These are phyloP conservation scores for Rhineura floridana DNA, from an alignment of 2,113 vertebrate species.

Conservation along the genomic window DNA sequence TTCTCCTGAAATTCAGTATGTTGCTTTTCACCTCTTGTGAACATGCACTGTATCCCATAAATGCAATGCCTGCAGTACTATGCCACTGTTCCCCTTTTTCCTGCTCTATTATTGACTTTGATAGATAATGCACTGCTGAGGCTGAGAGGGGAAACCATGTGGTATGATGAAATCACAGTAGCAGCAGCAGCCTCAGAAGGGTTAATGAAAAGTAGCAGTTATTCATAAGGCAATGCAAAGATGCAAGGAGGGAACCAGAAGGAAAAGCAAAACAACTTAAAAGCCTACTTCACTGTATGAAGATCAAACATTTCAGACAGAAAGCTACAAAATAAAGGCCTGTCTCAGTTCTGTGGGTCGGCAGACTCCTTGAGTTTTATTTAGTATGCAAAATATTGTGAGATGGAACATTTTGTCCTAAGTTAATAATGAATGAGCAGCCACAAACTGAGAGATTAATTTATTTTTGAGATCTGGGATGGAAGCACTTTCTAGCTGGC, in stretches of 20 bases:
- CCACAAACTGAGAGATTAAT: conserved; percentile 24
- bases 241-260: conserved; percentile 15
- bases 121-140: neutral
- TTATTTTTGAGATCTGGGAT: conserved; percentile 50
- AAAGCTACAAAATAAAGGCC: conserved; percentile 10
- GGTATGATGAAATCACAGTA: neutral
- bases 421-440: conserved; percentile 51
- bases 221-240: conserved; percentile 6
- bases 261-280: conserved; percentile 11
- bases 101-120: neutral
- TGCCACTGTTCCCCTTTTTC: neutral
- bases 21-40: conserved; percentile 8
- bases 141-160: neutral
- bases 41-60: neutral
- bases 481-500: conserved; percentile 51
- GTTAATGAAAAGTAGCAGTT: conserved; percentile 15
- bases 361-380: conserved; percentile 3
- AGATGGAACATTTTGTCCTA: conserved; percentile 9
- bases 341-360: neutral
- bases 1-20: neutral
- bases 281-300: neutral
- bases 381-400: conserved; percentile 23
- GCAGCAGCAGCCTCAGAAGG: neutral
- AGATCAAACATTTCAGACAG: conserved; percentile 5
- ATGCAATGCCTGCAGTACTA: neutral